A percentile compares a stretch with the other conserved stretches of the same genome.
Evolutionary conservation across 1,140 invertebrate genomes (phyloP).

Genomic region (Eriosoma lanigerum): DNA sequence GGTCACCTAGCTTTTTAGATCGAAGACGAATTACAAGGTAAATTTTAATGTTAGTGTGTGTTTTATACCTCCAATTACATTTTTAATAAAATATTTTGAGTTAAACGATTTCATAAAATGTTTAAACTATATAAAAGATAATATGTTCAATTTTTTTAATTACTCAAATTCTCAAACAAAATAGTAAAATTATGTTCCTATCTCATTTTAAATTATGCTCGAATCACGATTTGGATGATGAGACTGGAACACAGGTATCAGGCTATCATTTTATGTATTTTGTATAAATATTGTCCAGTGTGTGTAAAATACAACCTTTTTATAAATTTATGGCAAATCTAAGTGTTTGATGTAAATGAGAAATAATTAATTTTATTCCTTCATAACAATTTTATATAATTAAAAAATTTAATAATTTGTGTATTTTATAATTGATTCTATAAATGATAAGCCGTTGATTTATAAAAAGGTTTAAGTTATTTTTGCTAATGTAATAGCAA

Average conservation of each 20-base stretch:
- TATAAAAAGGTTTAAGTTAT: slow-evolving; percentile 16
- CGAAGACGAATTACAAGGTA: slow-evolving; percentile 67
- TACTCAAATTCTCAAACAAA: slow-evolving; percentile 47
- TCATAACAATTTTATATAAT: neutral
- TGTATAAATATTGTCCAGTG: slow-evolving; percentile 49
- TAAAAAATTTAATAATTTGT: slow-evolving; percentile 1
- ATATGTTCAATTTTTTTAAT: slow-evolving; percentile 40
- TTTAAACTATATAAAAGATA: slow-evolving; percentile 45
- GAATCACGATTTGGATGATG: slow-evolving; percentile 47
- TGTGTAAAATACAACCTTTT: slow-evolving; percentile 48
- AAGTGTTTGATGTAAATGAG: neutral
- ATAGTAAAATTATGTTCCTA: slow-evolving; percentile 52
- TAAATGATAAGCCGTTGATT: slow-evolving; percentile 19
- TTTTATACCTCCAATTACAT: slow-evolving; percentile 38
- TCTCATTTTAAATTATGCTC: slow-evolving; percentile 51
- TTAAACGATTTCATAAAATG: slow-evolving; percentile 28
- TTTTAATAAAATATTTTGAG: slow-evolving; percentile 42
- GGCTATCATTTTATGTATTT: slow-evolving; percentile 49
- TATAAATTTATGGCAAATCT: slow-evolving; percentile 42
- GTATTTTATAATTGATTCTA: neutral
- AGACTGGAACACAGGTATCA: slow-evolving; percentile 52
- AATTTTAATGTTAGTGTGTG: slow-evolving; percentile 51
- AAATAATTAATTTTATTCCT: neutral
- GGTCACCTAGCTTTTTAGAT: slow-evolving; percentile 67
- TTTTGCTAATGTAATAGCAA: slow-evolving; percentile 48